These are phyloP conservation scores for Cydia pomonella DNA, from an alignment of 1,140 invertebrate genomes.

Conservation along the genomic window DNA sequence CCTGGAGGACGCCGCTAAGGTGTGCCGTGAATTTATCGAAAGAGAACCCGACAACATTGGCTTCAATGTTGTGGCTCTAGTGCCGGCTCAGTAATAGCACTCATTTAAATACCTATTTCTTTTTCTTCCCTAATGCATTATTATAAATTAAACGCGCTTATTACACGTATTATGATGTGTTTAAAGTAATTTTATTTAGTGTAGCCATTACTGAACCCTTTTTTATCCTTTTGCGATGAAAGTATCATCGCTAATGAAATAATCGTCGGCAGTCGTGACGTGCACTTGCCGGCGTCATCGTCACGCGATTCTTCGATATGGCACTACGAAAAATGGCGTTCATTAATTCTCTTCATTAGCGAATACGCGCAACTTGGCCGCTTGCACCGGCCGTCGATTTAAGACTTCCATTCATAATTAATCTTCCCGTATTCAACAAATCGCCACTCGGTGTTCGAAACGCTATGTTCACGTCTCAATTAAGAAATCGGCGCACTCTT, in stretches of 20 bases:
- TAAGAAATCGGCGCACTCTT: slow-evolving; percentile 69
- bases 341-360: slow-evolving; percentile 60
- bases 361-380: slow-evolving; percentile 44
- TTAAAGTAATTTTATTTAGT: slow-evolving; percentile 27
- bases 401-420: slow-evolving; percentile 64
- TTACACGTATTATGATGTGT: slow-evolving; percentile 25
- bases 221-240: slow-evolving; percentile 24
- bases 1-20: slow-evolving; percentile 86
- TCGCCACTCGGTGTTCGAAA: slow-evolving; percentile 49
- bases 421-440: slow-evolving; percentile 61
- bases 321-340: slow-evolving; percentile 49
- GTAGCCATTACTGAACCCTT: slow-evolving; percentile 1
- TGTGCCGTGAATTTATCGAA: slow-evolving; percentile 91
- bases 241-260: slow-evolving; percentile 34
- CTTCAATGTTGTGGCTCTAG: slow-evolving; percentile 26
- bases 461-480: slow-evolving; percentile 67
- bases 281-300: slow-evolving; percentile 41
- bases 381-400: slow-evolving; percentile 46
- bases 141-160: slow-evolving; percentile 19
- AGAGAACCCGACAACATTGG: slow-evolving; percentile 90
- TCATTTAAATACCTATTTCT: not conserved
- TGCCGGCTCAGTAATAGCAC: not conserved
- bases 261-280: slow-evolving; percentile 35
- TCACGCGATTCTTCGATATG: slow-evolving; percentile 53
- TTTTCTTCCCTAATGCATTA: not conserved